Evolutionary conservation across 2,888 invertebrate species (phyloP), one percentile per base, ranked within the genome.

Genomic region (Caenorhabditis uteleia): DNA sequence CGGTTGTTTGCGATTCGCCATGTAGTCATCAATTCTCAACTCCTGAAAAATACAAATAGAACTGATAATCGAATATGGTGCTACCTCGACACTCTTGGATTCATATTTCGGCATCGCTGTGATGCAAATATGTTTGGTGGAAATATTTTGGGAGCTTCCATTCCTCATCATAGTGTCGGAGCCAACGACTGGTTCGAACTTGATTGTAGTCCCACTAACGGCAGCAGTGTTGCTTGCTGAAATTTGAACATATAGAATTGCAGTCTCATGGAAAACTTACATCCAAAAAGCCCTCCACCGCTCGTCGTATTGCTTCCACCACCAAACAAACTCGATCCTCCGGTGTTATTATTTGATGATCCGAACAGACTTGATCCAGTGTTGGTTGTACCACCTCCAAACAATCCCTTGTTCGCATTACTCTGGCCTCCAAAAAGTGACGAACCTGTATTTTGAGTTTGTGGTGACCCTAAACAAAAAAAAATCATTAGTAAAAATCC

Each of bases 91-190:
- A 0, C 93, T 93, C 84, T 97, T 98, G 45, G 84, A 85, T 82
- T 97, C 95, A 83, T 97, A 99, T 83, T 97, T 95, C 86, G 95
- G 94, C 98, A 98, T 98, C 58, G 93, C 93, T 0, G 94, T 94
- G 62, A 98, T 95, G 84, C 95, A 95, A 83, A 95, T 92, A 83
- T 95, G 93, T 77, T 92, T 90, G 0, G 95, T 97, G 77, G 89
- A 91, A 70, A 98, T 93, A 69, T 88, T 91, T 46, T 78, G 76
- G 2, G 91, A 89, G 2, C 89, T 88, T 0, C 93, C 93, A 70
- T 90, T 90, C 85, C 95, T 95, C 80, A 92, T 88, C 86, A 95
- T 89, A 0, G 93, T 91, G 82, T 98, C 98, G 0, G 93, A 93
- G 26, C 90, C 89, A 0, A 91, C 89, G 0, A 93, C 91, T 56